phyloP scores from a whole-genome alignment of 2,888 invertebrate species.

The Lysandra bellargus region DNA sequence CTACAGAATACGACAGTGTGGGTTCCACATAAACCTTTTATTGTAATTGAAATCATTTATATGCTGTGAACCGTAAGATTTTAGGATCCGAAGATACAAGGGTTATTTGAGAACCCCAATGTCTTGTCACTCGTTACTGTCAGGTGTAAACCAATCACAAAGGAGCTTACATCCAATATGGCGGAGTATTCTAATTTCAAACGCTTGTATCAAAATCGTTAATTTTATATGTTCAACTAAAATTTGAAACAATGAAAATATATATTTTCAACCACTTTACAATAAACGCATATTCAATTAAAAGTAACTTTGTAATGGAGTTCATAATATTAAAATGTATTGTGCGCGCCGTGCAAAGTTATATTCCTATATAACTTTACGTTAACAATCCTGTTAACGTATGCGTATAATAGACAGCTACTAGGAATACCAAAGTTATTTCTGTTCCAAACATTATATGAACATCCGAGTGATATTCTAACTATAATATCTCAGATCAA shows the following conservation, averaged over 20 bases:
- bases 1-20: background rate
- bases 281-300: background rate
- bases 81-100: background rate
- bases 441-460: background rate
- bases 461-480: background rate
- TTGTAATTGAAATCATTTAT: constrained; percentile 11
- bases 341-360: background rate
- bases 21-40: background rate
- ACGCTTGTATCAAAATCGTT: background rate
- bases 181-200: background rate
- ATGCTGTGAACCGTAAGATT: background rate
- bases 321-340: background rate
- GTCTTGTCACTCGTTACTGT: background rate
- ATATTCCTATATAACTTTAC: background rate
- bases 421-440: constrained; percentile 17
- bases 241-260: background rate
- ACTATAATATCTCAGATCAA: background rate
- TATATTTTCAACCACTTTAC: background rate
- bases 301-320: background rate
- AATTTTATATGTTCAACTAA: background rate
- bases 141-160: background rate
- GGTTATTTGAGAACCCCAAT: background rate
- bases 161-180: background rate
- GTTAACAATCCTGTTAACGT: background rate
- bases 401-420: background rate